Evolutionary conservation across 1,140 invertebrate species (phyloP).

Genomic region (Aplysia californica): DNA sequence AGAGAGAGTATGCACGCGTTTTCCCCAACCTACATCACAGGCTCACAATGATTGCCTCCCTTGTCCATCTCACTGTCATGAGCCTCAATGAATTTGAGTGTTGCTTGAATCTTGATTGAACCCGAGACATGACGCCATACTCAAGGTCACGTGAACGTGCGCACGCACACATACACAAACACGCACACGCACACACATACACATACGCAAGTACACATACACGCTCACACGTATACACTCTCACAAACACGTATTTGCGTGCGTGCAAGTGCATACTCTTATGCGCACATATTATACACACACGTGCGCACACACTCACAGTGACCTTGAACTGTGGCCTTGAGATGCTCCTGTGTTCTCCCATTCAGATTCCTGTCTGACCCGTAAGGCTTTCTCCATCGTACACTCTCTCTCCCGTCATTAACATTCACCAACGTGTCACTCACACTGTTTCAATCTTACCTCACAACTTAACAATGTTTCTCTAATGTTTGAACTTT

Average conservation of each 20-base stretch:
- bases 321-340: neutral
- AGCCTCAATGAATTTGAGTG: neutral
- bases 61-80: neutral
- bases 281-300: neutral
- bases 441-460: neutral
- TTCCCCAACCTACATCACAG: neutral
- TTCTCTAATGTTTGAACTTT: neutral
- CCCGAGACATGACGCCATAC: neutral
- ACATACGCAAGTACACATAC: neutral
- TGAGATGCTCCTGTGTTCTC: neutral
- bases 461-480: neutral
- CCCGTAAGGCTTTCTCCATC: neutral
- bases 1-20: neutral
- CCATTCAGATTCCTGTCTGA: neutral
- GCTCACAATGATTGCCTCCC: neutral
- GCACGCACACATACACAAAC: neutral
- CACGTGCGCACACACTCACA: neutral
- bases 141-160: neutral
- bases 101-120: neutral
- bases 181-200: neutral
- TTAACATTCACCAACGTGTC: neutral
- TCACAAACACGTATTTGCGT: neutral
- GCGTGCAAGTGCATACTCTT: neutral
- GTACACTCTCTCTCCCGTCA: neutral
- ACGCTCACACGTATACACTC: neutral